Base-by-base conservation (phyloP, 2,797 vertebrate genomes). In the Gambelia wislizenii region DNA sequence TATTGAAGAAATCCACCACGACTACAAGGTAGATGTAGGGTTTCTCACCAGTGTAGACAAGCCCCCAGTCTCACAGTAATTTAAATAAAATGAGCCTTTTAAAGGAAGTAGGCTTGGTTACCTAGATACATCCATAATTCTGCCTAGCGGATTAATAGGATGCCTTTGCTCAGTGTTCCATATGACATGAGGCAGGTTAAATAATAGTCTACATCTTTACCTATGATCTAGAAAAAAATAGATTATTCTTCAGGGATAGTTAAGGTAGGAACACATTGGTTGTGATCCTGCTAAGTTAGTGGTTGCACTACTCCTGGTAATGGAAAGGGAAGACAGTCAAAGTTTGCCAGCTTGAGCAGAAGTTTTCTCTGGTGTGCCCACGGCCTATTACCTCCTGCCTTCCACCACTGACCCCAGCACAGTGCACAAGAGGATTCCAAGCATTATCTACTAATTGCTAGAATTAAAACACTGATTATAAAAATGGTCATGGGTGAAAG, bases 31-130 rank as follows among this genome's bases (percentile, higher is more conserved):
- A n/a, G n/a, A n/a, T n/a, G n/a, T n/a, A n/a, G n/a, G n/a, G n/a
- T n/a, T n/a, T n/a, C n/a, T n/a, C n/a, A n/a, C n/a, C n/a, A n/a
- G n/a, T n/a, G n/a, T n/a, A n/a, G n/a, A n/a, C n/a, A n/a, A n/a
- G n/a, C n/a, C n/a, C n/a, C 88, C 82, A 94, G 91, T 84, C 88
- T 0, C 0, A 89, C 9, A 83, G 0, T 91, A 80, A 90, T 93
- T 93, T 87, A 89, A 83, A 84, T 84, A 87, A 94, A 90, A 90
- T 22, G 36, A 88, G 22, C 27, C 42, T 13, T 94, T 92, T 89
- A 89, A 79, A 85, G 83, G 86, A 95, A 91, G 91, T 27, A 44
- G 89, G 16, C 20, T 20, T 59, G 56, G 56, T 54, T 81, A 75
- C 61, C 80, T 22, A 83, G 22, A 89, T 80, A 70, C 52, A 89